phyloP scores from a whole-genome alignment of 1,140 invertebrate species.

The Pantala flavescens region DNA sequence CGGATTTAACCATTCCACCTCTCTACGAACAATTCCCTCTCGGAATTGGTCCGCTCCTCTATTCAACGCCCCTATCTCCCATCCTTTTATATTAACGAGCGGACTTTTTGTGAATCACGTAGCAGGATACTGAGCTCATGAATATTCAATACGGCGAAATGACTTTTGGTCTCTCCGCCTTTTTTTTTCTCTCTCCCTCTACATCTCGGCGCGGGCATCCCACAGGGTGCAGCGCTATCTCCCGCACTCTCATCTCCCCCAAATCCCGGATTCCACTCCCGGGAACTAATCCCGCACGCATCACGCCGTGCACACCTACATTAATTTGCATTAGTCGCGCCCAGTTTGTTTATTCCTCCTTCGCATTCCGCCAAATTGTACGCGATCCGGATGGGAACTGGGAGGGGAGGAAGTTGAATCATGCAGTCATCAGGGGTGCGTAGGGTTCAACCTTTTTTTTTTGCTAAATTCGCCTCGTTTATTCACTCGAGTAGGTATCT shows the following conservation, averaged over 20 bases:
- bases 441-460: too few relatives aligned
- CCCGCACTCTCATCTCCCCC: neutral
- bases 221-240: neutral
- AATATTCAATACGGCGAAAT: conserved; percentile 10
- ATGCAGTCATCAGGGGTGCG: neutral
- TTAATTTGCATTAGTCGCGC: conserved; percentile 6
- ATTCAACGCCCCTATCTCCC: neutral
- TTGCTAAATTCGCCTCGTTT: too few relatives aligned
- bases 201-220: neutral
- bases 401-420: neutral
- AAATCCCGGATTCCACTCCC: conserved; percentile 3
- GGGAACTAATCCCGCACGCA: neutral
- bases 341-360: neutral
- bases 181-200: neutral
- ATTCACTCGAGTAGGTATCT: too few relatives aligned
- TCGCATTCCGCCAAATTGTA: neutral
- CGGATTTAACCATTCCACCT: neutral
- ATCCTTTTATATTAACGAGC: conserved; percentile 6
- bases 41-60: neutral
- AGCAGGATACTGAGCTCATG: neutral
- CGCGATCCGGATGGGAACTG: neutral
- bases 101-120: conserved; percentile 2
- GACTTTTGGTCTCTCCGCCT: neutral
- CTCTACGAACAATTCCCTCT: neutral
- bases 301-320: neutral